Percentiles rank a stretch among this genome's conserved stretches.
These are phyloP conservation scores for Erpobdella octoculata DNA, from an alignment of 2,888 invertebrate species.

Conservation along the genomic window DNA sequence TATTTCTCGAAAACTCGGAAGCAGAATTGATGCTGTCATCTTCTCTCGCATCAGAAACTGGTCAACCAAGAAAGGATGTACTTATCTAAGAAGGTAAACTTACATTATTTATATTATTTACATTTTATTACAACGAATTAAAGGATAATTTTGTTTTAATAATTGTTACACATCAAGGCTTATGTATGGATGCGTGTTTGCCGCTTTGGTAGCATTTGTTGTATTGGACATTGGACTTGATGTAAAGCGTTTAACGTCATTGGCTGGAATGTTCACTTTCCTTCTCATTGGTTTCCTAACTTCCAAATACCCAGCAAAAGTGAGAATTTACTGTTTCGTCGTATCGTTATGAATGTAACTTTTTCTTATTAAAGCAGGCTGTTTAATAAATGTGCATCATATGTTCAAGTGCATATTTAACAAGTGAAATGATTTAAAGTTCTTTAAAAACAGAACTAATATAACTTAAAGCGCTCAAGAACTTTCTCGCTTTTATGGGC, in stretches of 20 bases:
- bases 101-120: not conserved
- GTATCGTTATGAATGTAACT: too few species aligned
- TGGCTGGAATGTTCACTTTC: constrained; percentile 43
- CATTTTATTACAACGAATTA: not conserved
- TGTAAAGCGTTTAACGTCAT: constrained; percentile 42
- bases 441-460: too few species aligned
- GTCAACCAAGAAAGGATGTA: not conserved
- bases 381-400: too few species aligned
- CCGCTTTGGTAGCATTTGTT: constrained; percentile 37
- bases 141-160: not conserved
- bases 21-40: constrained; percentile 22
- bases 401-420: too few species aligned
- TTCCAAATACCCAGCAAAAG: constrained; percentile 44
- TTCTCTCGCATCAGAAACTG: constrained; percentile 28
- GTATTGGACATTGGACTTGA: constrained; percentile 40
- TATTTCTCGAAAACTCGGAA: constrained; percentile 28
- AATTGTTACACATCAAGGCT: constrained; percentile 23
- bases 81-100: constrained; percentile 22
- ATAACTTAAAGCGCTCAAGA: too few species aligned
- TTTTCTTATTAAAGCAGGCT: too few species aligned
- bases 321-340: constrained; percentile 36
- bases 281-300: constrained; percentile 43
- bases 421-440: too few species aligned
- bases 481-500: too few species aligned
- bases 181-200: constrained; percentile 27